Evolutionary conservation across 2,797 vertebrate species (phyloP).

Genomic region (Gymnopithys bicolor): DNA sequence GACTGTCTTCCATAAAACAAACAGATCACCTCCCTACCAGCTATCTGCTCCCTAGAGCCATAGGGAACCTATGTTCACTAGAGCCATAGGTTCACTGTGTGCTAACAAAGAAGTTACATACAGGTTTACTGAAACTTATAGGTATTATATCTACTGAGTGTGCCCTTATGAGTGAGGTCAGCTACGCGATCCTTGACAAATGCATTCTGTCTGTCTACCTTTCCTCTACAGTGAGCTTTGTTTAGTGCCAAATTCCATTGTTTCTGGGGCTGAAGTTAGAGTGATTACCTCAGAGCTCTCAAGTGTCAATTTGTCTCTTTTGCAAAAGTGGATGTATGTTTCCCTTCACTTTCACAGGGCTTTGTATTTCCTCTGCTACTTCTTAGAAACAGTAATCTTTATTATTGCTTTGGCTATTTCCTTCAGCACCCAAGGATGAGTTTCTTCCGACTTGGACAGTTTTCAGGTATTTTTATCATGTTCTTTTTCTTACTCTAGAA

Average conservation of each 20-base stretch:
- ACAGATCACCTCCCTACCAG: neutral
- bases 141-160: accelerated
- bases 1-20: neutral
- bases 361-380: neutral
- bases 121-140: neutral
- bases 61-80: neutral
- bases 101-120: neutral
- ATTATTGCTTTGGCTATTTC: neutral
- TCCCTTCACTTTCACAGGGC: neutral
- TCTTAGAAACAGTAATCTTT: neutral
- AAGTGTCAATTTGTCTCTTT: neutral
- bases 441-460: neutral
- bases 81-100: neutral
- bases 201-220: neutral
- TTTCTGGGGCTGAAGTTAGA: neutral
- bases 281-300: neutral
- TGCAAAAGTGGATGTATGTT: neutral
- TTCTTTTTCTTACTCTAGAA: neutral
- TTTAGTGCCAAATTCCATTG: neutral
- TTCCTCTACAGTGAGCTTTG: neutral
- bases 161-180: neutral
- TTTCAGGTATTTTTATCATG: neutral
- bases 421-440: neutral
- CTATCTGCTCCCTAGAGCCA: neutral
- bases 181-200: neutral